Base-by-base conservation (phyloP, 2,888 invertebrate genomes). In the Desoria tigrina region DNA sequence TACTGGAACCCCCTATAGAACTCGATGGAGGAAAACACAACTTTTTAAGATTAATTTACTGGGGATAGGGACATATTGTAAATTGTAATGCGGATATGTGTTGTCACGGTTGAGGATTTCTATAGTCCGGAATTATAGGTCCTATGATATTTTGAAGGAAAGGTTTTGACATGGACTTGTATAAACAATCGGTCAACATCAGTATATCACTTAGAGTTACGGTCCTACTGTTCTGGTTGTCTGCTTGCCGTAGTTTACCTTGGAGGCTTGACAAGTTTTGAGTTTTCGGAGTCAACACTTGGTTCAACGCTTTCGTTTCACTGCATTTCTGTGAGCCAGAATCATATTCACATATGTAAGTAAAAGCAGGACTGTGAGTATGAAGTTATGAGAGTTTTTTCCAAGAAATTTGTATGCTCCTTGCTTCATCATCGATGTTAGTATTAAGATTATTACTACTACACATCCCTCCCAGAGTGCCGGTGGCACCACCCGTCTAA, bases 131-230 rank as follows among this genome's bases (percentile, higher is more conserved):
- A n/a, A n/a, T n/a, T n/a, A n/a, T n/a, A n/a, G n/a, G n/a, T n/a
- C 32, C 11, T 32, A 32, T 4, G 11, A 32, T 32, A 32, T 32
- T 32, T 4, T 11, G 32, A 24, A 9, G 51, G 7, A 14, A 24
- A 21, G 51, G 26, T 65, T 65, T 69, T 69, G 69, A 65, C 69
- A 63, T 66, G 51, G 42, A 61, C 65, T 65, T 65, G 69, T 69
- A 69, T 63, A 69, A 69, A 69, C 69, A 69, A 60, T 59, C 49
- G 27, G 58, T 58, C 58, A 45, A 26, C 51, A 45, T 45, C 45
- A 18, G 18, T 45, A 45, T n/a, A 45, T 45, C 45, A 4, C 45
- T 45, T 18, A 9, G 6, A 6, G 6, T 6, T 45, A 45, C 32
- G 32, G 32, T 32, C 6, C 6, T 32, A 11, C 6, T 4, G 32